Evolutionary conservation across 2,797 vertebrate genomes (phyloP).

Genomic region (Gobio occitaniae): DNA sequence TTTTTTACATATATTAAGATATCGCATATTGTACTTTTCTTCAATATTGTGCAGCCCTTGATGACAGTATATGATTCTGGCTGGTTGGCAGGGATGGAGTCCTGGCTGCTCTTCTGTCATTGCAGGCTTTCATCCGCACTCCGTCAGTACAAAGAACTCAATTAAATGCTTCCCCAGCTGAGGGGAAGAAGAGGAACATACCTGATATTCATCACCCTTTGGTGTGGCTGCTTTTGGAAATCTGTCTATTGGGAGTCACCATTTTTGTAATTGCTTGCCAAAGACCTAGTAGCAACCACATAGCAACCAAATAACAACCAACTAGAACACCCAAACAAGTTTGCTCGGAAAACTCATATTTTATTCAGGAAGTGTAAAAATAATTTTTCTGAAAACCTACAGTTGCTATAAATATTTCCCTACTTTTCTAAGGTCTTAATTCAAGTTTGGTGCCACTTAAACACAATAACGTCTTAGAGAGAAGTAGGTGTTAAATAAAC

Average conservation of each 20-base stretch:
- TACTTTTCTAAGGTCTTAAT: neutral
- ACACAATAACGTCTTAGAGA: neutral
- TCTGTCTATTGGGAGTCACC: neutral
- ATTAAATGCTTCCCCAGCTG: neutral
- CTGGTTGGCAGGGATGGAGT: neutral
- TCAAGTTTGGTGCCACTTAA: neutral
- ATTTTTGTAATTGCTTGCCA: neutral
- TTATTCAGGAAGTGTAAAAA: neutral
- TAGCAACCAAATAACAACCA: neutral
- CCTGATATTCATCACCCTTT: neutral
- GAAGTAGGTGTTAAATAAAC: neutral
- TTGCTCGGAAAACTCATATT: neutral
- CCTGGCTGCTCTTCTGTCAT: constrained; percentile 32
- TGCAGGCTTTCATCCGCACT: constrained; percentile 44
- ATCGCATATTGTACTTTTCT: neutral
- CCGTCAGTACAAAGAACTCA: constrained; percentile 43
- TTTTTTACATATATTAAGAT: neutral
- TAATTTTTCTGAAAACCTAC: neutral
- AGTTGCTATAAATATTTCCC: neutral
- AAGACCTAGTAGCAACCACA: neutral
- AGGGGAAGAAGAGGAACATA: no score
- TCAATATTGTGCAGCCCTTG: neutral
- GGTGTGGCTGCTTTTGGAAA: neutral
- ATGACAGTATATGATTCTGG: neutral
- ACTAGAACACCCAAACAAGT: neutral